phyloP scores from a whole-genome alignment of 2,888 invertebrate genomes.

The Synanthedon myopaeformis region DNA sequence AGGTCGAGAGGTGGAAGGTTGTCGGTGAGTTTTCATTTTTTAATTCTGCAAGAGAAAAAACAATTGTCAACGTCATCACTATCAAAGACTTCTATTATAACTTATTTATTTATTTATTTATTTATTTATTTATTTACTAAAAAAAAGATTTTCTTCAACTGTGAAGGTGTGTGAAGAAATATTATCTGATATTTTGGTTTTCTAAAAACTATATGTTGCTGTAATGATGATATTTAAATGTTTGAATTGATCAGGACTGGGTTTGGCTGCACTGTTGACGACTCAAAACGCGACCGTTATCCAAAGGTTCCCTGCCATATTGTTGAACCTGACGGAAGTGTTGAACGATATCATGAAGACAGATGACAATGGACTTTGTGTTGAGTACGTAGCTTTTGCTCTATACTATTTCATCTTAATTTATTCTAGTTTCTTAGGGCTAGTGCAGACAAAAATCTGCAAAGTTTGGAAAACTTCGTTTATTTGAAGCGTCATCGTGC shows the following conservation, averaged over 20 bases:
- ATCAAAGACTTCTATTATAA: too few species aligned
- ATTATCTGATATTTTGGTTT: not conserved
- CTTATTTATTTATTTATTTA: too few species aligned
- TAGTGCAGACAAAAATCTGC: too few species aligned
- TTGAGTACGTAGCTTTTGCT: conserved; percentile 65
- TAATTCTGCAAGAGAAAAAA: too few species aligned
- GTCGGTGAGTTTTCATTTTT: conserved; percentile 66
- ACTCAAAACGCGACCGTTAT: conserved; percentile 77
- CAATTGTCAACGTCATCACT: too few species aligned
- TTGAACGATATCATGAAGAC: conserved; percentile 83
- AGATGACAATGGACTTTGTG: conserved; percentile 72
- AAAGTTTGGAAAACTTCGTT: too few species aligned
- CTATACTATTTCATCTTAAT: too few species aligned
- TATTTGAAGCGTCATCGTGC: too few species aligned
- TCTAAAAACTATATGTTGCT: not conserved
- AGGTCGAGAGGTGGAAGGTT: conserved; percentile 85
- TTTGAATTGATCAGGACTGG: conserved; percentile 58
- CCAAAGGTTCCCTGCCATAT: conserved; percentile 78
- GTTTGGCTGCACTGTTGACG: conserved; percentile 74
- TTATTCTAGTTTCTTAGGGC: too few species aligned
- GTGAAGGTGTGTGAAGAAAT: too few species aligned
- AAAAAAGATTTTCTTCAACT: too few species aligned
- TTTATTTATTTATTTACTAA: too few species aligned
- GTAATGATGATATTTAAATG: not conserved
- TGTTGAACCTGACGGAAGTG: conserved; percentile 80